Evolutionary conservation across 2,797 vertebrate genomes (phyloP).

Genomic region (Phyllotis vaccarum): DNA sequence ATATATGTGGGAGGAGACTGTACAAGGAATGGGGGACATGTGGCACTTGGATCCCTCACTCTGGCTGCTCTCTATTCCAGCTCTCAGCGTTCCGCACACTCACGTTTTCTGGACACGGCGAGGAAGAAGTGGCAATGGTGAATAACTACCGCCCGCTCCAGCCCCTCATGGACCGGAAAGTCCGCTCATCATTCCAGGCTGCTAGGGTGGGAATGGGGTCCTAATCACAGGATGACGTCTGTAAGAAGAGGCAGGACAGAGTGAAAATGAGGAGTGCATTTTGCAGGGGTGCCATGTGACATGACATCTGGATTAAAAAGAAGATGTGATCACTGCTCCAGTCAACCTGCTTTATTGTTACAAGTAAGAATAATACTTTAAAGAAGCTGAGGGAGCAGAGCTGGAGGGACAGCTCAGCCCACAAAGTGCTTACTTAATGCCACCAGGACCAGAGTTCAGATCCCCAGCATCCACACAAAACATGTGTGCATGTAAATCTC

Average conservation of each 20-base stretch:
- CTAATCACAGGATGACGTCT: background rate
- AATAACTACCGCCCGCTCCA: conserved; percentile 97
- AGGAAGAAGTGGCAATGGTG: conserved; percentile 94
- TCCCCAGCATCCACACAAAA: background rate
- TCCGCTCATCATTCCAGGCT: conserved; percentile 93
- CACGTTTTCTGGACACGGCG: conserved; percentile 93
- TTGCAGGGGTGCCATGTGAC: too few species aligned
- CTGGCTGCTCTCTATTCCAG: conserved; percentile 82
- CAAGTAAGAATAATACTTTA: background rate
- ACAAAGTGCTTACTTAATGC: background rate
- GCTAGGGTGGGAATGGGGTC: rapidly evolving
- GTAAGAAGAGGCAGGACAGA: rapidly evolving
- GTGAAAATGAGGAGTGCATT: rapidly evolving
- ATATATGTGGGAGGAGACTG: background rate
- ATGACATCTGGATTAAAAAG: conserved; percentile 16
- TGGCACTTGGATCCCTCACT: background rate
- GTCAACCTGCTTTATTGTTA: background rate
- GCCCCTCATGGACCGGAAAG: conserved; percentile 90
- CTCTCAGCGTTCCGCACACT: conserved; percentile 94
- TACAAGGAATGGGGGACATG: background rate
- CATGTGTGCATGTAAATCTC: background rate
- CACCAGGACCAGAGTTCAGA: background rate
- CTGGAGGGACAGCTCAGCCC: background rate
- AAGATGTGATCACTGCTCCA: background rate
- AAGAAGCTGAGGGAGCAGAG: background rate